Evolutionary conservation across 2,797 vertebrate genomes (phyloP).

Genomic region (Rachycentron canadum): DNA sequence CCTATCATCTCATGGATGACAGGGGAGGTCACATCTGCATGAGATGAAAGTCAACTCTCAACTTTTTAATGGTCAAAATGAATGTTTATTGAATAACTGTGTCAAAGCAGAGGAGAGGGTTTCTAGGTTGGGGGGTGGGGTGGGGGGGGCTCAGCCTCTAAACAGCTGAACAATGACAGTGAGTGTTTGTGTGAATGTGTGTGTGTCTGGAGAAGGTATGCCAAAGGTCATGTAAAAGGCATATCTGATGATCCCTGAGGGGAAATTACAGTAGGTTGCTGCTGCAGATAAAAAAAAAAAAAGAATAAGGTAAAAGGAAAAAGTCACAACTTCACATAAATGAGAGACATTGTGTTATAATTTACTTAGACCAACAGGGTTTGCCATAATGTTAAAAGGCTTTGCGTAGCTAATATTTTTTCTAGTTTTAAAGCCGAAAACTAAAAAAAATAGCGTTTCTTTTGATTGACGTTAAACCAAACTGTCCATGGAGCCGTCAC

Average conservation of each 20-base stretch:
- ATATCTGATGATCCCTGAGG: neutral
- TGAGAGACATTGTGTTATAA: neutral
- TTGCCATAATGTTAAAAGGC: neutral
- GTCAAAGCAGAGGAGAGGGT: slow-evolving; percentile 30
- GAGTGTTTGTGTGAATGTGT: neutral
- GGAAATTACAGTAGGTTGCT: neutral
- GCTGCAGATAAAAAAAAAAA: neutral
- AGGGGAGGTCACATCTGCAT: slow-evolving; percentile 78
- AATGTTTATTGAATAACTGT: slow-evolving; percentile 63
- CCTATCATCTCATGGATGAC: slow-evolving; percentile 70
- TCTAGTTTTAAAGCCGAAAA: no score
- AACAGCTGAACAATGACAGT: slow-evolving; percentile 8
- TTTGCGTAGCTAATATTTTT: no score
- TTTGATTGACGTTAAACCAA: no score
- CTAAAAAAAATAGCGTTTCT: no score
- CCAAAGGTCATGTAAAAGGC: slow-evolving; percentile 12
- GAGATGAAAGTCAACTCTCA: slow-evolving; percentile 75
- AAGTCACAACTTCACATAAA: neutral
- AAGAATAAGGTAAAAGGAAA: neutral
- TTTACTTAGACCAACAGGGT: neutral
- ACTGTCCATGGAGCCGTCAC: neutral
- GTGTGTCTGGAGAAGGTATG: neutral
- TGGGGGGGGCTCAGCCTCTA: slow-evolving; percentile 14
- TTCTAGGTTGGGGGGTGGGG: no score
- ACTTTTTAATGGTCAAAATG: slow-evolving; percentile 65